Base-by-base conservation (phyloP, 2,888 invertebrate genomes). In the Aproaerema taeniolella region DNA sequence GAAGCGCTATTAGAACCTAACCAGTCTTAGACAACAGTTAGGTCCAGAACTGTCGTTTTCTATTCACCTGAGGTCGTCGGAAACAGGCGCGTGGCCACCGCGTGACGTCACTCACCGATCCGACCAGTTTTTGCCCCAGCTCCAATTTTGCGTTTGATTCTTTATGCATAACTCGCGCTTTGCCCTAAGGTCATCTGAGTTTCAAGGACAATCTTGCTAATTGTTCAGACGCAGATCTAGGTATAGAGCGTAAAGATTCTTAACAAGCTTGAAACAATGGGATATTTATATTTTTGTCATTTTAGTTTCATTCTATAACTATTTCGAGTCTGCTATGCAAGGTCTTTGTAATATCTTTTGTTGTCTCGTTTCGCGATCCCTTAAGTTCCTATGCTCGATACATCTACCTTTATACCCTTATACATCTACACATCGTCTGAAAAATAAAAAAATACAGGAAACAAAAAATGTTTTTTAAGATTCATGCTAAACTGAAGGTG, bases 131-230 rank as follows among this genome's bases (percentile, higher is more conserved):
- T 71, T 69, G 62, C 60, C 55, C 48, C 56, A 73, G 75, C 72
- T 65, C 76, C 75, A 78, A 78, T 78, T 85, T 72, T 72, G 73
- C 66, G 67, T 77, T 82, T 81, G 78, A 80, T 79, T 80, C 75
- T 81, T 74, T 80, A 80, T 80, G 80, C 81, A 83, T 82, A 83
- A 68, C 77, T 79, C 66, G 66, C 55, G 56, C 50, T 54, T 55
- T 68, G 76, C 75, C 74, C 80, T 81, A 72, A 83, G 81, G 82
- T 79, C 81, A 76, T 75, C 78, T 77, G 72, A 53, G 64, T 58
- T 67, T 68, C 80, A 80, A 80, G 80, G 80, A 74, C 76, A 78
- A 46, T 45, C 44, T 50, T 58, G 56, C 64, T 77, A 70, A 75
- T 74, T 75, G 67, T 59, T 59, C 51, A 55, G 51, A 48, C 53